Evolutionary conservation across 2,888 invertebrate species (phyloP).

Genomic region (Tachina fera): DNA sequence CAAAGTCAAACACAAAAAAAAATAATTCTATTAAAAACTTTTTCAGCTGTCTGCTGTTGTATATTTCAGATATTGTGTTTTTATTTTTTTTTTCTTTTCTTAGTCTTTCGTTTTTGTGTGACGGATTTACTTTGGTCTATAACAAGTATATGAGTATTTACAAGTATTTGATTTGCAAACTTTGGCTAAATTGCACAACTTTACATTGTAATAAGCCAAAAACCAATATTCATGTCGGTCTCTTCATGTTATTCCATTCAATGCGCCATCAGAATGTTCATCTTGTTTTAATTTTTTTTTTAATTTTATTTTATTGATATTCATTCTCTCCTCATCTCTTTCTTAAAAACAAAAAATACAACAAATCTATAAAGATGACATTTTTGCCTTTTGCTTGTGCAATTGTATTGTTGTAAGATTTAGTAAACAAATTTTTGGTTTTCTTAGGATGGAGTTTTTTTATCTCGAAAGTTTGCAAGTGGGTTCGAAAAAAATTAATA

Average conservation of each 20-base stretch:
- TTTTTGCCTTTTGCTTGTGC: constrained; percentile 22
- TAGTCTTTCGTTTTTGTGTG: not conserved
- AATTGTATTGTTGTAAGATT: constrained; percentile 17
- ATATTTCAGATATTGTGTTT: not conserved
- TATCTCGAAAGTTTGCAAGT: no score
- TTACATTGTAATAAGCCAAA: not conserved
- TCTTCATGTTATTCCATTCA: not conserved
- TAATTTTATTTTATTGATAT: constrained; percentile 21
- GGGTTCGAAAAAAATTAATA: constrained; percentile 37
- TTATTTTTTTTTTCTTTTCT: not conserved
- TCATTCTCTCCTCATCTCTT: constrained; percentile 38
- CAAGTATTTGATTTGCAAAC: constrained; percentile 50
- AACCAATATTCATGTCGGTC: not conserved
- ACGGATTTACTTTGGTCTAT: constrained; percentile 17
- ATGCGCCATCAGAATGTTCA: not conserved
- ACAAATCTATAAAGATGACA: not conserved
- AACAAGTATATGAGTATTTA: not conserved
- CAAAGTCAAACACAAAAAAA: not conserved
- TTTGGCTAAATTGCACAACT: constrained; percentile 3
- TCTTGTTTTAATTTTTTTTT: constrained; percentile 31
- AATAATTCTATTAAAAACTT: not conserved
- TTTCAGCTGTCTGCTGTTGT: not conserved
- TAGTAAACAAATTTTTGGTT: constrained; percentile 25
- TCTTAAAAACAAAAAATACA: not conserved
- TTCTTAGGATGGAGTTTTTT: no score